Evolutionary conservation across 2,888 invertebrate species (phyloP).

Genomic region (Drosophila ustulata): DNA sequence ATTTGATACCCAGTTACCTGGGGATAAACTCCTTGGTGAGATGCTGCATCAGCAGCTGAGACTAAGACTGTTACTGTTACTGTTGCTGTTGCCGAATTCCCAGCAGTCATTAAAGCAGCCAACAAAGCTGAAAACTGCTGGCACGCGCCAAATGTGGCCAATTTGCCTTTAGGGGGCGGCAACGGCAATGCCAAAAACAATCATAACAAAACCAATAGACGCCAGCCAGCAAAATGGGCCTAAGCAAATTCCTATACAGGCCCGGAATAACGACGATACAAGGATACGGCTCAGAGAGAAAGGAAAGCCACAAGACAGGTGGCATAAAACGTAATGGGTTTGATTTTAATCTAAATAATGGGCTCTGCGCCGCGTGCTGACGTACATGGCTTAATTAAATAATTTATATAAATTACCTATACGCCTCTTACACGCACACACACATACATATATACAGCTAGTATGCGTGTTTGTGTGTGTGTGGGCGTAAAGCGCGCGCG

Average conservation of each 20-base stretch:
- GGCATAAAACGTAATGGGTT: conserved; percentile 74
- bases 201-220: conserved; percentile 71
- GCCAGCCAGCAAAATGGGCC: conserved; percentile 25
- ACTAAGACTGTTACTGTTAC: neutral
- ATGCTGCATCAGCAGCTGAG: conserved; percentile 23
- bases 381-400: conserved; percentile 75
- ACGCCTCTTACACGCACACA: conserved; percentile 49
- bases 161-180: conserved; percentile 52
- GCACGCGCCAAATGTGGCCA: conserved; percentile 74
- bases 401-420: conserved; percentile 74
- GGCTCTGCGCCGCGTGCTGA: conserved; percentile 64
- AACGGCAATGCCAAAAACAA: conserved; percentile 59
- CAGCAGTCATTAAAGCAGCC: conserved; percentile 64
- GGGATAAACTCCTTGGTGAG: conserved; percentile 39
- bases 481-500: conserved; percentile 50
- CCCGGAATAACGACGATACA: neutral
- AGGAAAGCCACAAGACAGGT: conserved; percentile 57
- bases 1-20: conserved; percentile 13
- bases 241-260: conserved; percentile 30
- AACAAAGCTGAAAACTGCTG: conserved; percentile 62
- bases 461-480: neutral
- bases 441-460: neutral
- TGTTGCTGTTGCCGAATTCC: conserved; percentile 19
- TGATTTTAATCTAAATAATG: conserved; percentile 81
- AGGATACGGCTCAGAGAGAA: conserved; percentile 9